Conservation (phyloP, 2,113 vertebrate genomes). For the Oreochromis tanganicae region DNA sequence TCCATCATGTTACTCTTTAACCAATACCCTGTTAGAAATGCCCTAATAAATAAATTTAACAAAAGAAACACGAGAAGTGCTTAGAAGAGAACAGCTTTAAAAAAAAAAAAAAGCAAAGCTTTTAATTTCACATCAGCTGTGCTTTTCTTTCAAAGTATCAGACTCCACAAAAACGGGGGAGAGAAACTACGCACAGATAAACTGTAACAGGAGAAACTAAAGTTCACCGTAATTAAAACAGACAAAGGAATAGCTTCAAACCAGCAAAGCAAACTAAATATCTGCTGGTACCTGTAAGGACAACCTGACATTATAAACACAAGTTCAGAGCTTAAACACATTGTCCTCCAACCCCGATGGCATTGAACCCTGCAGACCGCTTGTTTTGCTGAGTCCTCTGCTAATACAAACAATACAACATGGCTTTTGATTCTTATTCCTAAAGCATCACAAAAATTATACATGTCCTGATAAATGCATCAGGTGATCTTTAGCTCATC, state of each 20-base stretch:
- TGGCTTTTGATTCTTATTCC: not conserved
- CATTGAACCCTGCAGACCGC: not conserved
- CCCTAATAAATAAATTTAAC: not conserved
- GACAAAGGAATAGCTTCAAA: not conserved
- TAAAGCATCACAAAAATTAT: not conserved
- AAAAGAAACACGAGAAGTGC: not conserved
- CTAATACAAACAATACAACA: not conserved
- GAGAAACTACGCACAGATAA: not conserved
- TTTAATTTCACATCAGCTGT: not conserved
- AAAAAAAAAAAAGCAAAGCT: not conserved
- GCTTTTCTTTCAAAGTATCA: not conserved
- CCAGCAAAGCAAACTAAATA: not conserved
- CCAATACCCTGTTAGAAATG: not conserved
- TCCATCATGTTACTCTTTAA: not conserved
- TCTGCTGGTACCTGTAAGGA: not conserved
- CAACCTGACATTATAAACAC: not conserved
- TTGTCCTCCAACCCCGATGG: not conserved
- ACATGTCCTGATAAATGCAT: not conserved
- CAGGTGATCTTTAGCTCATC: not conserved
- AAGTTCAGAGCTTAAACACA: not conserved
- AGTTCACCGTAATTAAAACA: not conserved
- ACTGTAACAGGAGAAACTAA: not conserved
- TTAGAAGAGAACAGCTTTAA: not conserved
- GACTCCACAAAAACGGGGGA: not conserved
- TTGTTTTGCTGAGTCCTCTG: not conserved